phyloP scores from a whole-genome alignment of 2,113 vertebrate genomes.

The Cricetomys ansorgei region DNA sequence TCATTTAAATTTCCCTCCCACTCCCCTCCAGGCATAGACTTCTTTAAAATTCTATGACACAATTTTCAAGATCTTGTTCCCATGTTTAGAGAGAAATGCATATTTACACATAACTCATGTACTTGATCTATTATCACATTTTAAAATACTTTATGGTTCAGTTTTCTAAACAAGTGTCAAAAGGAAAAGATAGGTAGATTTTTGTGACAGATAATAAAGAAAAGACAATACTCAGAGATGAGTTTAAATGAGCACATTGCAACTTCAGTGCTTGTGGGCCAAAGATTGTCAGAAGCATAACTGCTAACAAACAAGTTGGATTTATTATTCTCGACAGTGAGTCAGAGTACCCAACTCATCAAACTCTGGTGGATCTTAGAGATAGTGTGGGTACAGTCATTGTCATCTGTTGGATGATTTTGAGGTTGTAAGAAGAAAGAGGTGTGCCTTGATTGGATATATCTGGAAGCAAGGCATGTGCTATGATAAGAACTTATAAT shows the following conservation, averaged over 20 bases:
- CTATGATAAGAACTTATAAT: background rate
- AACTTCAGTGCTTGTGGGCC: rapidly evolving
- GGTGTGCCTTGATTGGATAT: background rate
- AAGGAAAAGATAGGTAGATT: background rate
- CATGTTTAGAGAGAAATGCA: background rate
- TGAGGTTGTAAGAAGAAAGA: background rate
- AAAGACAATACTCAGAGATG: background rate
- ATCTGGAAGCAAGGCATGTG: background rate
- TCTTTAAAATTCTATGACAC: background rate
- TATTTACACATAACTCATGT: background rate
- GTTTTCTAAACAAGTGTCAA: background rate
- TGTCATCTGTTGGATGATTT: background rate
- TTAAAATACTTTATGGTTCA: background rate
- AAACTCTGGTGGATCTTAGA: background rate
- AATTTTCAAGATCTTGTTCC: background rate
- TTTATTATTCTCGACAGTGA: background rate
- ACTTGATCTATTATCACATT: background rate
- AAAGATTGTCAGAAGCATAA: background rate
- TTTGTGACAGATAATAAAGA: background rate
- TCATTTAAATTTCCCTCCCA: background rate
- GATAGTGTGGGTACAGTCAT: rapidly evolving
- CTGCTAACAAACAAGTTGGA: rapidly evolving
- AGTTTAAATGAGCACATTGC: background rate
- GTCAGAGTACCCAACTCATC: rapidly evolving
- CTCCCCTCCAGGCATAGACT: background rate